Base-by-base conservation (phyloP, 2,888 invertebrate species). In the Clusia tigrina region DNA sequence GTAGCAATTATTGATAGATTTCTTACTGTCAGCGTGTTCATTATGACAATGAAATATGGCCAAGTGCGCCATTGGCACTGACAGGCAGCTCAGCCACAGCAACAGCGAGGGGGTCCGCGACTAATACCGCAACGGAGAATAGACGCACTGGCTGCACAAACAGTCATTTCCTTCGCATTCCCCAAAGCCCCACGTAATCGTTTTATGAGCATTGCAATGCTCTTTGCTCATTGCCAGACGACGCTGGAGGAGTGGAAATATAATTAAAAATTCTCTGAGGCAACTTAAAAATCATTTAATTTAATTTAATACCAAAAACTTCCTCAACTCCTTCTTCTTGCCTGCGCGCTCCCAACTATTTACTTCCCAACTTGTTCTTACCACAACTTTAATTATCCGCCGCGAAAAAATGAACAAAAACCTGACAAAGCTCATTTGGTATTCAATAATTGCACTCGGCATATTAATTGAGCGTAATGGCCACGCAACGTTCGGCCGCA, bases 1-100 rank as follows among this genome's bases (percentile, higher is more conserved):
- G 69, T 72, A 74, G 76, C 78, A 77, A 79, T 78, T 79, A 78
- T 79, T 78, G 78, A 78, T 79, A 76, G 78, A 78, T 81, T 80
- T 79, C 81, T 81, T 80, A 81, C 79, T 80, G 79, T 79, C 81
- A 78, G 77, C 69, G 61, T 67, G 69, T 69, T 70, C 70, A 72
- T 72, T 72, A 72, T 70, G 71, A 72, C 70, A 71, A 71, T 71
- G 72, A 72, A 71, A 69, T 71, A 71, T 70, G 67, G 67, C 22
- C 62, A 65, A 65, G 64, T 65, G 59, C 52, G 65, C 63, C 48
- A 56, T 54, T 67, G 60, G 42, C 64, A 64, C 66, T 68, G 69
- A 68, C 68, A 68, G 68, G 64, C 68, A 68, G 67, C 64, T 65
- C 42, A 3, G n/a, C n/a, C n/a, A 17, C 12, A 42, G 42, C 42